phyloP scores from a whole-genome alignment of 2,113 vertebrate genomes.

The Alligator mississippiensis region DNA sequence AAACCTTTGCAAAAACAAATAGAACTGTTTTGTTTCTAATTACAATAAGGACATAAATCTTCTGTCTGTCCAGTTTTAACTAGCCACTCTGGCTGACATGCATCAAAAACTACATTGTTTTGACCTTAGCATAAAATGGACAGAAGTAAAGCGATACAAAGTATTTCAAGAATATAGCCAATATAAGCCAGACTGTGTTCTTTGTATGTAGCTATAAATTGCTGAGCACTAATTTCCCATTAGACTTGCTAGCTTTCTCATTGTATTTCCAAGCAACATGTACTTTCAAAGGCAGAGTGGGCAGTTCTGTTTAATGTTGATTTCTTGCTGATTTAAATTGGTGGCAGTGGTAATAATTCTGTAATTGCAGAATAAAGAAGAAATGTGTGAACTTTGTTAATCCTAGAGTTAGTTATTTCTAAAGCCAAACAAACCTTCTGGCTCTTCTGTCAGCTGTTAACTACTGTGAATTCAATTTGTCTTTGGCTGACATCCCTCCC shows the following conservation, averaged over 20 bases:
- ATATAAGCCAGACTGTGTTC: not conserved
- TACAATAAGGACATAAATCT: slow-evolving; percentile 8
- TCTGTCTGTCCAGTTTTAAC: not conserved
- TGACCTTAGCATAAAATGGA: not conserved
- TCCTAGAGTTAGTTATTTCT: not conserved
- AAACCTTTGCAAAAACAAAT: not conserved
- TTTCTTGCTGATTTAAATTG: slow-evolving; percentile 51
- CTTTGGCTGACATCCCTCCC: slow-evolving; percentile 16
- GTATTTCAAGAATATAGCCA: slow-evolving; percentile 1
- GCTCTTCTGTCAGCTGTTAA: not conserved
- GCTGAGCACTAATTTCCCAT: not conserved
- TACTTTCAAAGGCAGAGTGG: slow-evolving; percentile 38
- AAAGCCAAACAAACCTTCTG: slow-evolving; percentile 13
- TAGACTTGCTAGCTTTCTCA: not conserved
- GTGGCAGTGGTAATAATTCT: not conserved
- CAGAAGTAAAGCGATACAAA: not conserved
- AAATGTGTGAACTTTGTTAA: not conserved
- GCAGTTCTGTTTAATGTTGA: slow-evolving; percentile 35
- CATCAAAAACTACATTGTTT: not conserved
- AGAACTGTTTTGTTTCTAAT: not conserved
- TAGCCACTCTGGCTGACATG: not conserved
- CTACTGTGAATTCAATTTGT: slow-evolving; percentile 5
- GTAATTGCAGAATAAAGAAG: not conserved
- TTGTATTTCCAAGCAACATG: not conserved
- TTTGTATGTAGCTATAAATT: not conserved